Evolutionary conservation across 2,113 vertebrate genomes (phyloP), one percentile per base, ranked within the genome.

Genomic region (Prunella himalayana): DNA sequence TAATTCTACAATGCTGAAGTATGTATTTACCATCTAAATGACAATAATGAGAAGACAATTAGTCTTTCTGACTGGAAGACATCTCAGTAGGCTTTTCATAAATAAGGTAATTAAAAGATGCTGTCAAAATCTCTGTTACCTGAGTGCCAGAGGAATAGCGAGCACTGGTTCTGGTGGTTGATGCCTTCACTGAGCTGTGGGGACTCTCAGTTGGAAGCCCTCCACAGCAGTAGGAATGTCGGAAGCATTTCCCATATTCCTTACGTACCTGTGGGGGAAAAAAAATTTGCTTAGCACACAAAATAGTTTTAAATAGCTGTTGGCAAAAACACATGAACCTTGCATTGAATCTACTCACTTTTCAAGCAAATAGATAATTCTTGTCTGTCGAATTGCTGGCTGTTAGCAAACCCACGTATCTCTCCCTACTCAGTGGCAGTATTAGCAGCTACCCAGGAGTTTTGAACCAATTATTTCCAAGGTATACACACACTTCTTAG

Each of bases 111-210:
- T 97, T 95, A 97, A 97, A 93, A 96, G 90, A 86, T 65, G 87
- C 95, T 96, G 96, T 97, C 97, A 94, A 60, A 85, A 21, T 63
- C 91, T 93, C 53, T 64, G 97, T 97, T 99, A 99, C 99, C 99
- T 99, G 99, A 59, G 99, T 99, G 97, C 99, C 99, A 80, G 99
- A 99, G 94, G 99, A 99, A 95, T 99, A 99, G 89, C 99, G 99
- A 53, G 99, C 99, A 11, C 99, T 99, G 68, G 99, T 99, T 97
- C 99, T 98, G 57, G 99, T 98, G 49, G 99, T 99, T 15, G 99
- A 99, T 6, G 99, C 98, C 97, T 99, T 99, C 88, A 98, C 98
- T 30, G 99, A 99, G 28, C 98, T 99, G 95, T 99, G 99, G 15
- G 99, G 99, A 98, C 98, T 99, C 98, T 99, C 99, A 0, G 99